Evolutionary conservation across 2,888 invertebrate species (phyloP).

Genomic region (Drosophila bunnanda): DNA sequence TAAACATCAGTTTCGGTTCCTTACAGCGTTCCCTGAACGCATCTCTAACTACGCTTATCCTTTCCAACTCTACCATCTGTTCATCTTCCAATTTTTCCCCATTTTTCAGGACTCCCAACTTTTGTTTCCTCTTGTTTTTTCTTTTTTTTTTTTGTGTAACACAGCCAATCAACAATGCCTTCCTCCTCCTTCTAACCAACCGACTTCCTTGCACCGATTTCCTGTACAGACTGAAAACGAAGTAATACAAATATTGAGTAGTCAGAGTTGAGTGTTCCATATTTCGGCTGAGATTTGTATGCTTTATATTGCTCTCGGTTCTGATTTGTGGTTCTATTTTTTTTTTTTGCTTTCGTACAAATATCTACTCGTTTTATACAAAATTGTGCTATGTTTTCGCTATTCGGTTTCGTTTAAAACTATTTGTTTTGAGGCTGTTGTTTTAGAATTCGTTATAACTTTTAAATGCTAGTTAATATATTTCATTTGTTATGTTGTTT

Average conservation of each 20-base stretch:
- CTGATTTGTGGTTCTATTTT: conserved; percentile 22
- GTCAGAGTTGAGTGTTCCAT: conserved; percentile 27
- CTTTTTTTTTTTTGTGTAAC: conserved; percentile 47
- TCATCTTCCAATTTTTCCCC: neutral
- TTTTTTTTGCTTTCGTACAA: conserved; percentile 40
- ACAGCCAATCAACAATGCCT: conserved; percentile 70
- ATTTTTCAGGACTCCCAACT: conserved; percentile 29
- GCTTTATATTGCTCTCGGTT: conserved; percentile 37
- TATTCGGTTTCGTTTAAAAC: conserved; percentile 60
- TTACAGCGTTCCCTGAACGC: conserved; percentile 55
- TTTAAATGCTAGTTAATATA: conserved; percentile 72
- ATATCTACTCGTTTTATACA: conserved; percentile 48
- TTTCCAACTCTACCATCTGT: conserved; percentile 5
- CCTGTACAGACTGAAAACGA: conserved; percentile 23
- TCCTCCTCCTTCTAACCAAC: conserved; percentile 13
- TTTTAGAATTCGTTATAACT: conserved; percentile 71
- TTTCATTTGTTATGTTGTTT: conserved; percentile 53
- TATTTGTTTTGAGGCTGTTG: conserved; percentile 65
- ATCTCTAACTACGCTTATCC: conserved; percentile 50
- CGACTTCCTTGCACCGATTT: conserved; percentile 25
- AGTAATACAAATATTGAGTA: conserved; percentile 40
- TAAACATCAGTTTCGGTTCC: conserved; percentile 51
- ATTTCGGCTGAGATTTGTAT: conserved; percentile 26
- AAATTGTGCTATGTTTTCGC: conserved; percentile 70
- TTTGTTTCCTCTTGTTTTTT: conserved; percentile 34